Conservation (phyloP, 2,113 vertebrate genomes). For the Serilophus lunatus region DNA sequence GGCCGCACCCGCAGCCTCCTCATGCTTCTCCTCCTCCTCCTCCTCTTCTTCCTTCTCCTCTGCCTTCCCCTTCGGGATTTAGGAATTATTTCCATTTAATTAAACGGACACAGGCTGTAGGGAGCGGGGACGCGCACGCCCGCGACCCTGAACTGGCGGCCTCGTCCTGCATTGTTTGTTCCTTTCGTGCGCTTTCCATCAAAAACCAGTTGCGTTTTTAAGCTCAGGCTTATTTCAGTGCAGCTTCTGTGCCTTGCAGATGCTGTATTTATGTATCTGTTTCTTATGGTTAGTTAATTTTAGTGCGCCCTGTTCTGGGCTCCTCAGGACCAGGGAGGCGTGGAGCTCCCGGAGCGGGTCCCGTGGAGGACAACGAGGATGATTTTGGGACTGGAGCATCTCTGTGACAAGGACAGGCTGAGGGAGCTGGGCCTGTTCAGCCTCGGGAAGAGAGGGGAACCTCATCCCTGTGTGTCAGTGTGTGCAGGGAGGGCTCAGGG, state of each 20-base stretch:
- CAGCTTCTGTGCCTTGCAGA: background rate
- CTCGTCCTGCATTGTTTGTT: too few species aligned
- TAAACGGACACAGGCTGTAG: background rate
- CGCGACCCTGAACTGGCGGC: background rate
- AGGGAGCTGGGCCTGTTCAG: background rate
- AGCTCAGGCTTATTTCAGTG: rapidly evolving
- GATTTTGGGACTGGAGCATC: background rate
- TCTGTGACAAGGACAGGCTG: background rate
- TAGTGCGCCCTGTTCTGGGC: too few species aligned
- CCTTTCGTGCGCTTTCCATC: too few species aligned
- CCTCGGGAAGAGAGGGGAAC: background rate
- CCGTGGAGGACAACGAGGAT: background rate
- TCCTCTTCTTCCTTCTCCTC: too few species aligned
- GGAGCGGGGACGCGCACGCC: background rate
- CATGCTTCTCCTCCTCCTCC: background rate
- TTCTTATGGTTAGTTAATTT: background rate
- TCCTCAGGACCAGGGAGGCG: background rate
- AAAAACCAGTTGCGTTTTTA: background rate
- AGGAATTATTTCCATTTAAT: background rate
- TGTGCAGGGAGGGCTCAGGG: too few species aligned
- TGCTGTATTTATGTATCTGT: background rate
- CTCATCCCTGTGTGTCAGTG: too few species aligned
- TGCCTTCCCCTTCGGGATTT: background rate
- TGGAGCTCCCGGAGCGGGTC: background rate
- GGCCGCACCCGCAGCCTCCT: background rate